Conservation (phyloP, 2,797 vertebrate species). For the Chaetodon trifasciatus region DNA sequence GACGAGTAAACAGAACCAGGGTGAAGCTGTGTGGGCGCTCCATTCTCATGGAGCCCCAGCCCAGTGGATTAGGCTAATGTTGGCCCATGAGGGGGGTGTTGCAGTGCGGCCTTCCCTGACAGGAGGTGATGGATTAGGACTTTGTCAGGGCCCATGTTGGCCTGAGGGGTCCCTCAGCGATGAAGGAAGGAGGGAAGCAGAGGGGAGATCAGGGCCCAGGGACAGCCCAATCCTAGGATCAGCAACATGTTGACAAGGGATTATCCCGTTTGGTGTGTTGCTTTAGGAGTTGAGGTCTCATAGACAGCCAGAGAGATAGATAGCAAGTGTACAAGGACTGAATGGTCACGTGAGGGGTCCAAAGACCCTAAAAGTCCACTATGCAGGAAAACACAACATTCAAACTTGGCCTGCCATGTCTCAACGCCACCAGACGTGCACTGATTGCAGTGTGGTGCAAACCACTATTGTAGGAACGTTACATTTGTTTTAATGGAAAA, state of each 20-base stretch:
- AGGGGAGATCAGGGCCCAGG: conserved; percentile 68
- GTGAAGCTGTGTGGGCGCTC: conserved; percentile 79
- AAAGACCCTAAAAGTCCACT: neutral
- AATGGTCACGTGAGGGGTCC: conserved; percentile 19
- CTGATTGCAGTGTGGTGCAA: no score
- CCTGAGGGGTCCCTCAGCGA: conserved; percentile 70
- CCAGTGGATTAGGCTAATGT: conserved; percentile 91
- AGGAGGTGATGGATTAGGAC: conserved; percentile 88
- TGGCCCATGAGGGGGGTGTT: conserved; percentile 72
- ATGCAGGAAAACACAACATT: no score
- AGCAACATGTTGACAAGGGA: conserved; percentile 87
- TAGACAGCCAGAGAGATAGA: conserved; percentile 47
- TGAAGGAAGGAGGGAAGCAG: conserved; percentile 71
- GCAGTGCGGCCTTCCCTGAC: conserved; percentile 84
- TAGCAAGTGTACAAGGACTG: conserved; percentile 37
- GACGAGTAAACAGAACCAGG: conserved; percentile 84
- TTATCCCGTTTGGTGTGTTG: conserved; percentile 89
- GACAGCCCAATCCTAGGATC: conserved; percentile 82
- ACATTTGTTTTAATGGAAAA: no score
- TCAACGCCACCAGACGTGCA: no score
- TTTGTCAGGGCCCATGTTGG: conserved; percentile 81
- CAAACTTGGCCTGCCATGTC: no score
- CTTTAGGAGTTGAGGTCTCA: conserved; percentile 77
- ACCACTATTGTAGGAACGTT: no score
- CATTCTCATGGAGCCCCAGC: conserved; percentile 82